Base-by-base conservation (phyloP, 2,797 vertebrate species). In the Clarias pachynema region DNA sequence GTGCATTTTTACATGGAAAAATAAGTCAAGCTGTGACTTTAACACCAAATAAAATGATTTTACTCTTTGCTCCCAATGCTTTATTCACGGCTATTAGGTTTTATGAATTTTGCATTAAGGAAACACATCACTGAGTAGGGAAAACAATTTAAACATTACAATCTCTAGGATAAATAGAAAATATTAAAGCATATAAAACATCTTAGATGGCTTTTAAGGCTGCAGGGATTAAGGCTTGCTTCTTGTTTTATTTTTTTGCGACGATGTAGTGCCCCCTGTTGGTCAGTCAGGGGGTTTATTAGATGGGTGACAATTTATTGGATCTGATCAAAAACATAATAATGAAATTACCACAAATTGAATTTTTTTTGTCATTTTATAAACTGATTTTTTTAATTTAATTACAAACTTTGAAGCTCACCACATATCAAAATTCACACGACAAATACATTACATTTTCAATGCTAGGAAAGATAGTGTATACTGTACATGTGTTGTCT, bases 231-330 rank as follows among this genome's bases (percentile, higher is more conserved):
- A 81, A 86, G 81, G 34, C 74, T 83, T 53, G 53, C 22, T 62
- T 31, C 65, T 31, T 56, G 69, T 20, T 72, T 72, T 86, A 88
- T 20, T 72, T 72, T 86, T 89, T 81, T 72, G 83, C 72, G 84
- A 89, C 84, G 68, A 83, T 85, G 77, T 83, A 91, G 89, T 91
- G 91, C 91, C 91, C 90, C 89, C 91, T 91, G 82, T 87, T 89
- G 91, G 80, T 70, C 57, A 31, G 9, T 63, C 26, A 37, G 31
- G 34, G 34, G 6, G 31, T 40, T 82, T 72, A n/a, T 59, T 34
- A 60, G 56, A 40, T 53, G 10, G 40, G 5, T 22, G 10, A 40
- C 24, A 5, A 62, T 29, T 49, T 66, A 29, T 66, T 65, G 16
- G 40, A 20, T 53, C n/a, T 65, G 79, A 66, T 49, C 4, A 79